Percentiles rank a stretch among this genome's conserved stretches.
phyloP scores from a whole-genome alignment of 2,113 vertebrate species.

The Mormoops blainvillei region DNA sequence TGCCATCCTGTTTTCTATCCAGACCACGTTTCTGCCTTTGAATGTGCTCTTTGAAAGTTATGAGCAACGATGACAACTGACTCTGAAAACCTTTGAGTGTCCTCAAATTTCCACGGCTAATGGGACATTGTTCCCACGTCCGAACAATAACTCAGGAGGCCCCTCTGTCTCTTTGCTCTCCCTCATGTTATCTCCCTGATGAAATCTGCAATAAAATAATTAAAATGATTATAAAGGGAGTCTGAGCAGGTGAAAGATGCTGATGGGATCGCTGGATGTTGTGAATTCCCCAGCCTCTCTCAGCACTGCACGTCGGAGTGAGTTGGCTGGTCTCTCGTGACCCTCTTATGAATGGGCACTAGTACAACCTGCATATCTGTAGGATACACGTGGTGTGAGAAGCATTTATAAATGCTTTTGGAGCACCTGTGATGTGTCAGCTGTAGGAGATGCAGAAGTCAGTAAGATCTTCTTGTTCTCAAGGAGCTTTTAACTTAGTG shows the following conservation, averaged over 20 bases:
- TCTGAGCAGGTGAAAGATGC: background rate
- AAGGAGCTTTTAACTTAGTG: constrained; percentile 2
- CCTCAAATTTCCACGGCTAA: constrained; percentile 41
- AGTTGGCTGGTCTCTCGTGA: background rate
- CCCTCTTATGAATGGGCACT: background rate
- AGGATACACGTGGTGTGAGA: background rate
- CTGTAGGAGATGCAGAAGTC: background rate
- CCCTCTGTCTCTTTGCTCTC: background rate
- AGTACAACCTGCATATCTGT: background rate
- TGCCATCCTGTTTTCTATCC: background rate
- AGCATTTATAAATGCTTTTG: background rate
- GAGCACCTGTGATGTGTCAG: background rate
- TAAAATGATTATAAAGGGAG: background rate
- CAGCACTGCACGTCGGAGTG: rapidly evolving
- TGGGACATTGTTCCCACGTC: background rate
- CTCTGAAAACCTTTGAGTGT: constrained; percentile 33
- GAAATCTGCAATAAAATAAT: constrained; percentile 41
- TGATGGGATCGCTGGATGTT: background rate
- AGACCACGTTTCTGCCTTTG: background rate
- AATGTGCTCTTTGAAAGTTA: constrained; percentile 21
- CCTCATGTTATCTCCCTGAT: background rate
- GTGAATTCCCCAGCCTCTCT: background rate
- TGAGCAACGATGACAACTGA: constrained; percentile 23
- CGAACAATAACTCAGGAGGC: constrained; percentile 50
- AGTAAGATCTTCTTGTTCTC: background rate